Evolutionary conservation across 2,797 vertebrate species (phyloP).

Genomic region (Uromys caudimaculatus): DNA sequence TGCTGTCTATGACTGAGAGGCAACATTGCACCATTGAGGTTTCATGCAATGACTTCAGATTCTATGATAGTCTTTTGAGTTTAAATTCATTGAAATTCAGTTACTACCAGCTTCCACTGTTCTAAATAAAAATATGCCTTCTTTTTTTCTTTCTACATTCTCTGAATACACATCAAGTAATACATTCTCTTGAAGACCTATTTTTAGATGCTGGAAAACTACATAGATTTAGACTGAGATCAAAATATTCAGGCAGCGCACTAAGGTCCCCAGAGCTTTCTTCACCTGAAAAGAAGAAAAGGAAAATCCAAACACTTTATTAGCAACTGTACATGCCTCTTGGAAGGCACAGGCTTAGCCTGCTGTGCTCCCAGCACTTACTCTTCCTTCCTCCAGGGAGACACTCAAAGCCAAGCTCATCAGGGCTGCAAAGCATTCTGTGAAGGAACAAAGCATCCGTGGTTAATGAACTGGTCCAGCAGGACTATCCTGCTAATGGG

Average conservation of each 20-base stretch:
- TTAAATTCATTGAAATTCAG: constrained; percentile 53
- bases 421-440: constrained; percentile 66
- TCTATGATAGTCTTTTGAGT: constrained; percentile 20
- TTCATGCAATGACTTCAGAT: constrained; percentile 31
- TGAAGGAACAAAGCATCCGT: constrained; percentile 61
- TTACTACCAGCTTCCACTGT: constrained; percentile 44
- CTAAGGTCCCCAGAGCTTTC: constrained; percentile 68
- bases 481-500: constrained; percentile 70
- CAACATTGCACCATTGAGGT: neutral
- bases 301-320: constrained; percentile 82
- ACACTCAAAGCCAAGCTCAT: constrained; percentile 69
- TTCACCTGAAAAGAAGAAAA: constrained; percentile 77
- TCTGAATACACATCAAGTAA: constrained; percentile 64
- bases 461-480: constrained; percentile 73
- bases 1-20: neutral
- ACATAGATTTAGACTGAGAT: constrained; percentile 77
- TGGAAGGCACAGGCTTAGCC: constrained; percentile 62
- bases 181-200: constrained; percentile 66
- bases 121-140: constrained; percentile 21
- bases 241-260: constrained; percentile 77
- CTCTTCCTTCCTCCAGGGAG: constrained; percentile 68
- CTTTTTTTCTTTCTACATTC: constrained; percentile 33
- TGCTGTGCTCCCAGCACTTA: constrained; percentile 74
- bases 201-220: constrained; percentile 77
- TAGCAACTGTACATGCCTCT: constrained; percentile 74